These are phyloP conservation scores for Gephyroberyx darwinii DNA, from an alignment of 2,797 vertebrate species.

Conservation along the genomic window DNA sequence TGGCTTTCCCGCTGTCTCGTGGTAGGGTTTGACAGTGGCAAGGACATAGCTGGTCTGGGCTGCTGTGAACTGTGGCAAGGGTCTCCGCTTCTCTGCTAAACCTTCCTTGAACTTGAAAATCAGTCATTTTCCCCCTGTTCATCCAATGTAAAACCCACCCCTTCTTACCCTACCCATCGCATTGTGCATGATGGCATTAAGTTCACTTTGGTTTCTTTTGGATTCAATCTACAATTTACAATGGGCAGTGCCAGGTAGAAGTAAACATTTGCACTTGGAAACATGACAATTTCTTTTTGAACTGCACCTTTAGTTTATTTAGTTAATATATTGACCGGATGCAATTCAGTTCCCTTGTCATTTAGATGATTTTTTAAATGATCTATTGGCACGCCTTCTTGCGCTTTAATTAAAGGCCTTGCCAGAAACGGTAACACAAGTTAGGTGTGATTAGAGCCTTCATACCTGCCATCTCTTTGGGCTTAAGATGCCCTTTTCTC, in stretches of 20 bases:
- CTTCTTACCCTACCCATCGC: neutral
- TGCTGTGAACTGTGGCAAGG: slow-evolving; percentile 8
- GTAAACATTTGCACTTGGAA: too few species aligned
- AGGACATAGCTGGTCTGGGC: slow-evolving; percentile 26
- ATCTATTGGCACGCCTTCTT: slow-evolving; percentile 24
- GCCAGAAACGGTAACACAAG: slow-evolving; percentile 18
- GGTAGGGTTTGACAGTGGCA: slow-evolving; percentile 18
- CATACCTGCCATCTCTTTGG: slow-evolving; percentile 20
- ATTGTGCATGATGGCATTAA: slow-evolving; percentile 6
- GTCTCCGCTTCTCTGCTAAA: slow-evolving; percentile 13
- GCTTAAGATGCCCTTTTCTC: slow-evolving; percentile 34
- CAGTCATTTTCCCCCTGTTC: slow-evolving; percentile 38
- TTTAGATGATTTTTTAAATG: slow-evolving; percentile 24
- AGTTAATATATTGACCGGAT: neutral
- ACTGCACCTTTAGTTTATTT: neutral
- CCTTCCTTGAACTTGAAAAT: slow-evolving; percentile 31
- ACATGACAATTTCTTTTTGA: too few species aligned
- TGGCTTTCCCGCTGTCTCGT: slow-evolving; percentile 12
- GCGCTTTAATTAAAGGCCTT: slow-evolving; percentile 45
- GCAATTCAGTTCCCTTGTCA: neutral
- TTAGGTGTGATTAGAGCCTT: slow-evolving; percentile 53
- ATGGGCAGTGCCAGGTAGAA: neutral
- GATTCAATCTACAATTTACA: neutral
- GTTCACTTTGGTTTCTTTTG: slow-evolving; percentile 15
- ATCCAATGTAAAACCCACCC: slow-evolving; percentile 14